phyloP scores from a whole-genome alignment of 2,888 invertebrate genomes.

The Halocaridina rubra region DNA sequence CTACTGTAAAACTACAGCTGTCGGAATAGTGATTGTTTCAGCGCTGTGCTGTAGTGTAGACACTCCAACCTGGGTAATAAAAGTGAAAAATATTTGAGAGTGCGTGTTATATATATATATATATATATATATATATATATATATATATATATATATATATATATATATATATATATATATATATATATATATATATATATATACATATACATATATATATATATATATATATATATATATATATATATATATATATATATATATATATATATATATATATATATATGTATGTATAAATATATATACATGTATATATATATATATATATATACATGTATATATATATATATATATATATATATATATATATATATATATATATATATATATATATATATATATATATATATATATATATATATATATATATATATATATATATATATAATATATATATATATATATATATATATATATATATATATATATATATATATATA shows the following conservation, averaged over 20 bases:
- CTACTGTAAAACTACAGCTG: no score
- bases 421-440: neutral
- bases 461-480: no score
- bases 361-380: conserved; percentile 28
- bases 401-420: no score
- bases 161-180: conserved; percentile 28
- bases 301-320: conserved; percentile 19
- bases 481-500: no score
- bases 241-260: conserved; percentile 28
- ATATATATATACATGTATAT: conserved; percentile 15
- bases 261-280: conserved; percentile 21
- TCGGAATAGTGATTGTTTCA: no score
- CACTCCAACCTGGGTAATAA: no score
- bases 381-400: conserved; percentile 22
- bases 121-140: conserved; percentile 22
- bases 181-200: conserved; percentile 30
- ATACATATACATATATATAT: conserved; percentile 6
- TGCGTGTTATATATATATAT: conserved; percentile 9
- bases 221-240: conserved; percentile 28
- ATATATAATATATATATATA: neutral
- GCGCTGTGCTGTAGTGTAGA: no score
- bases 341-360: conserved; percentile 24
- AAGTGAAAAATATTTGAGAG: neutral
- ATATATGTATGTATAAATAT: no score
- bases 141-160: conserved; percentile 15